phyloP scores from a whole-genome alignment of 2,797 vertebrate species.

The Muscicapa striata region DNA sequence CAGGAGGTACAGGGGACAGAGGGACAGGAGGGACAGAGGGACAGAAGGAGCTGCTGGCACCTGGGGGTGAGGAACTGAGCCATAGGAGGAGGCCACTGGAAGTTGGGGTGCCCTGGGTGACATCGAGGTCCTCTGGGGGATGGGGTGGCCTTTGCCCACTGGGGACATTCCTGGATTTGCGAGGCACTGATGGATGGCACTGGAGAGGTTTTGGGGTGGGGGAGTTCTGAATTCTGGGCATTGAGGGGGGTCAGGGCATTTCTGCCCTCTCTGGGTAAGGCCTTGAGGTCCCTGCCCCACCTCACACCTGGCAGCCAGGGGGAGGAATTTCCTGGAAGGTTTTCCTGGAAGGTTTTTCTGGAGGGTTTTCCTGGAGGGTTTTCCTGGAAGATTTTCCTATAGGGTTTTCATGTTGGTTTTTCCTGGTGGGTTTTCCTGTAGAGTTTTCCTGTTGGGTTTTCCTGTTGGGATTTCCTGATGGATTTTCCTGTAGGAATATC shows the following conservation, averaged over 20 bases:
- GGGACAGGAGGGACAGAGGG: neutral
- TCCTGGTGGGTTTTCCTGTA: too few species aligned
- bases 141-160: neutral
- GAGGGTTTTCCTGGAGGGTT: too few species aligned
- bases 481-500: too few species aligned
- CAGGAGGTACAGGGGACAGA: neutral
- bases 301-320: neutral
- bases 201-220: neutral
- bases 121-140: neutral
- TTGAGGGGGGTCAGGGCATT: fast-evolving
- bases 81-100: fast-evolving
- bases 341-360: too few species aligned
- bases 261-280: neutral
- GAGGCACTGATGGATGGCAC: neutral
- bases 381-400: too few species aligned
- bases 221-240: neutral
- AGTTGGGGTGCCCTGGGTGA: neutral
- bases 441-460: neutral
- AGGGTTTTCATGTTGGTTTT: neutral
- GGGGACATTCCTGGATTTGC: neutral
- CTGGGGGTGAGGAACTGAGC: neutral
- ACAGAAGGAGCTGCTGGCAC: neutral
- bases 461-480: neutral
- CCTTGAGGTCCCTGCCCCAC: neutral
- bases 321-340: too few species aligned